These are phyloP conservation scores for Calidris pugnax DNA, from an alignment of 2,113 vertebrate species.

Conservation along the genomic window DNA sequence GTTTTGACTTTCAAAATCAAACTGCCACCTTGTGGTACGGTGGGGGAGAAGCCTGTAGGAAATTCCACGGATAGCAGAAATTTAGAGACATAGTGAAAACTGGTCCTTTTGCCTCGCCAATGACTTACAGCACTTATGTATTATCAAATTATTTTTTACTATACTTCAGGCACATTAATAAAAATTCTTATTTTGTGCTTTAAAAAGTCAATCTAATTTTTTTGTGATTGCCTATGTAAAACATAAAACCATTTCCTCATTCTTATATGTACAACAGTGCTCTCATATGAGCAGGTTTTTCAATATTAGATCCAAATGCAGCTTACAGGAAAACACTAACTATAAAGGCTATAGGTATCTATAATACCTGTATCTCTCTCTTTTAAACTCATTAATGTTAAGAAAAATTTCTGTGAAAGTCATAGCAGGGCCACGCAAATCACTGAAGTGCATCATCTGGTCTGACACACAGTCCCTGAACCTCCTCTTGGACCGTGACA, in stretches of 20 bases:
- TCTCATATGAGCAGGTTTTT: neutral
- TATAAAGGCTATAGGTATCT: neutral
- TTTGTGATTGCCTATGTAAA: neutral
- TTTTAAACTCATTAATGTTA: neutral
- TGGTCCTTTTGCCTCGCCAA: neutral
- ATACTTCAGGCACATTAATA: neutral
- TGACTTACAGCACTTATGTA: neutral
- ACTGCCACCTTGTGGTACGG: constrained; percentile 46
- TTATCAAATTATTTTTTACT: neutral
- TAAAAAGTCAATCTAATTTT: neutral
- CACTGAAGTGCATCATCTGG: neutral
- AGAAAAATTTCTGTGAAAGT: neutral
- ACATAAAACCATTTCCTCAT: neutral
- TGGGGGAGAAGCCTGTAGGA: neutral
- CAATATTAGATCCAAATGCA: neutral
- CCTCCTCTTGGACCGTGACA: neutral
- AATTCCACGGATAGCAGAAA: neutral
- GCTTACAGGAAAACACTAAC: neutral
- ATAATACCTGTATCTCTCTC: neutral
- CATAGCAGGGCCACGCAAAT: neutral
- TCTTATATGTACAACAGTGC: neutral
- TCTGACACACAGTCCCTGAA: neutral
- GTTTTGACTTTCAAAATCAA: constrained; percentile 17
- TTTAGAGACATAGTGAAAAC: neutral
- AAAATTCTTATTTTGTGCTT: neutral